These are phyloP conservation scores for Drosophila mayaguana DNA, from an alignment of 2,888 invertebrate genomes.

Conservation along the genomic window DNA sequence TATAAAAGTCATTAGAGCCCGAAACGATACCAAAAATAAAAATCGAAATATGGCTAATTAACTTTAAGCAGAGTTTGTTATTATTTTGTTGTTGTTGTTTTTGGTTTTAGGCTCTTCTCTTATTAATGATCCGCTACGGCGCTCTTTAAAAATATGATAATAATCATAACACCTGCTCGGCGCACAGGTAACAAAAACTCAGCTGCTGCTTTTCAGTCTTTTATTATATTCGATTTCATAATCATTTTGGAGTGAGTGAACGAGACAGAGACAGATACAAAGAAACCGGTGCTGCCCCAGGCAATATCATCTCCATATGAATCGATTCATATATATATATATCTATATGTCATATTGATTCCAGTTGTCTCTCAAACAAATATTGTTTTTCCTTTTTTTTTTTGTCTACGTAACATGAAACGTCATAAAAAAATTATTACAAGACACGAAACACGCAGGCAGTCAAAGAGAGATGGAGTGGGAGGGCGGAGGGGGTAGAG, in stretches of 20 bases:
- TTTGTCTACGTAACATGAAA: conserved; percentile 63
- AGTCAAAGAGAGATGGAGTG: conserved; percentile 19
- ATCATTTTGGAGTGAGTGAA: conserved; percentile 41
- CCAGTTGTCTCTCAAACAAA: conserved; percentile 15
- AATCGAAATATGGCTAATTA: conserved; percentile 72
- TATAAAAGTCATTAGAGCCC: conserved; percentile 71
- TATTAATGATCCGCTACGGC: conserved; percentile 38
- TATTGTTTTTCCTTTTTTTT: not conserved
- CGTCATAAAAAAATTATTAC: conserved; percentile 72
- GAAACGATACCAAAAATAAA: conserved; percentile 38
- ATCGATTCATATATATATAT: conserved; percentile 35
- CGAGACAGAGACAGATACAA: conserved; percentile 4
- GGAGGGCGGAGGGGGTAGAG: not conserved
- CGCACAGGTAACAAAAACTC: conserved; percentile 9
- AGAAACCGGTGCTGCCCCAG: conserved; percentile 39
- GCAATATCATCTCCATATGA: conserved; percentile 54
- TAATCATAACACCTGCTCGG: conserved; percentile 61
- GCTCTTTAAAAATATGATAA: conserved; percentile 44
- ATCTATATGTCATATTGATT: conserved; percentile 56
- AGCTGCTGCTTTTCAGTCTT: conserved; percentile 6
- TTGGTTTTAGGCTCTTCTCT: conserved; percentile 16
- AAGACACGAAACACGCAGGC: conserved; percentile 47
- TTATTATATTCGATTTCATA: conserved; percentile 58
- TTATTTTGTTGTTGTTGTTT: conserved; percentile 9
- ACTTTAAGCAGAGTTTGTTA: conserved; percentile 59